Evolutionary conservation across 2,888 invertebrate species (phyloP).

Genomic region (Alloplasta piceator): DNA sequence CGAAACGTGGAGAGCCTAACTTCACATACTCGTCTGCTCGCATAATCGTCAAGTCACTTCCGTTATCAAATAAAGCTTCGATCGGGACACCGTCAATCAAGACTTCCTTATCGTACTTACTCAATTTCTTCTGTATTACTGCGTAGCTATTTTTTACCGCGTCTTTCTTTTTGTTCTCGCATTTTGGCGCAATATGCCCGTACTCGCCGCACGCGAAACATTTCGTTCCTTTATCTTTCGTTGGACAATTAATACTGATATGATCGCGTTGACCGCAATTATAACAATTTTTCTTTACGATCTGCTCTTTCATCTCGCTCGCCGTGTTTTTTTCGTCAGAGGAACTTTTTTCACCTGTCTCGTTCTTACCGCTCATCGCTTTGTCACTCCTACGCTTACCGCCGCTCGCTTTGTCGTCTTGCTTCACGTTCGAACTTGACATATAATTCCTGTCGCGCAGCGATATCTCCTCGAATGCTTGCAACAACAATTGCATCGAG

Average conservation of each 20-base stretch:
- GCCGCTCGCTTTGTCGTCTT: slow-evolving; percentile 9
- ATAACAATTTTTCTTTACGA: slow-evolving; percentile 22
- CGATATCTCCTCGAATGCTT: slow-evolving; percentile 34
- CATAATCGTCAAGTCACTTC: slow-evolving; percentile 49
- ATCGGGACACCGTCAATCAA: slow-evolving; percentile 29
- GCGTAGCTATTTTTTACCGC: slow-evolving; percentile 22
- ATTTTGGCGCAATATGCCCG: slow-evolving; percentile 62
- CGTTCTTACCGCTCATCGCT: not conserved
- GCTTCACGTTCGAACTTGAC: not conserved
- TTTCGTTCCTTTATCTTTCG: slow-evolving; percentile 57
- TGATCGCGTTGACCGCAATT: slow-evolving; percentile 47
- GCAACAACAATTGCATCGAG: not conserved
- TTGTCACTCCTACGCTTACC: slow-evolving; percentile 41
- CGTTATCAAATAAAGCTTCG: slow-evolving; percentile 21
- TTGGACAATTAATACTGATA: slow-evolving; percentile 48
- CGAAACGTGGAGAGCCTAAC: slow-evolving; percentile 22
- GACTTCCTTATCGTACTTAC: slow-evolving; percentile 25
- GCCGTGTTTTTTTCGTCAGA: not conserved
- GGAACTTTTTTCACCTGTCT: not conserved
- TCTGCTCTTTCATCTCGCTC: not conserved
- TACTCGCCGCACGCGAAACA: slow-evolving; percentile 60
- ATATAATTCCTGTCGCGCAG: slow-evolving; percentile 19
- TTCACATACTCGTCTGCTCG: slow-evolving; percentile 22
- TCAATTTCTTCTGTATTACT: not conserved
- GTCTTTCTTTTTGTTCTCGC: slow-evolving; percentile 29